These are phyloP conservation scores for Neolamprologus fasciatus DNA, from an alignment of 2,113 vertebrate species.

Conservation along the genomic window DNA sequence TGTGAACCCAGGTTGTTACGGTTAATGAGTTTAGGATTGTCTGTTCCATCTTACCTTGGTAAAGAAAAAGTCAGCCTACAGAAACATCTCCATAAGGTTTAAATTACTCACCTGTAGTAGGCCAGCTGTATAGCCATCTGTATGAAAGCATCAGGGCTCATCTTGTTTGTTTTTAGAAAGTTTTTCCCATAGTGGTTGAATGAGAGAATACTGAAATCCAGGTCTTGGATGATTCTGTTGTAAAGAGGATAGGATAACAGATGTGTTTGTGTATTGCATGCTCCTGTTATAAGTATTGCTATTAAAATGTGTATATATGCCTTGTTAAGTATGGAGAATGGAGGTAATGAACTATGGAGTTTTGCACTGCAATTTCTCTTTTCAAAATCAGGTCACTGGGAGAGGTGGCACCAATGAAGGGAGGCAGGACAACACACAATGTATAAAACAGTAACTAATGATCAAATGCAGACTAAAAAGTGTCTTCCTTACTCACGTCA, in stretches of 20 bases:
- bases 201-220: slow-evolving; percentile 76
- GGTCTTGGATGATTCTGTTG: slow-evolving; percentile 78
- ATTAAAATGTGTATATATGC: neutral
- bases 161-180: slow-evolving; percentile 80
- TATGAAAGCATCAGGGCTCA: slow-evolving; percentile 90
- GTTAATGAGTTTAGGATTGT: neutral
- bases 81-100: neutral
- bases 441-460: neutral
- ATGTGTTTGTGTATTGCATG: neutral
- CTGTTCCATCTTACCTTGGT: neutral
- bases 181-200: slow-evolving; percentile 85
- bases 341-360: neutral
- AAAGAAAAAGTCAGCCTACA: neutral
- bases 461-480: neutral
- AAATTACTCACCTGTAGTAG: slow-evolving; percentile 78
- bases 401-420: neutral
- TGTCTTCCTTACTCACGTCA: neutral
- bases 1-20: neutral
- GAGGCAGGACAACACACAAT: neutral
- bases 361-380: neutral
- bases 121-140: slow-evolving; percentile 87
- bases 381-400: neutral
- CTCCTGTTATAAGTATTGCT: neutral
- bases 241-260: neutral
- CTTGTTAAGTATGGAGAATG: neutral